Conservation (phyloP, 2,888 invertebrate species). For the Nomada flava region DNA sequence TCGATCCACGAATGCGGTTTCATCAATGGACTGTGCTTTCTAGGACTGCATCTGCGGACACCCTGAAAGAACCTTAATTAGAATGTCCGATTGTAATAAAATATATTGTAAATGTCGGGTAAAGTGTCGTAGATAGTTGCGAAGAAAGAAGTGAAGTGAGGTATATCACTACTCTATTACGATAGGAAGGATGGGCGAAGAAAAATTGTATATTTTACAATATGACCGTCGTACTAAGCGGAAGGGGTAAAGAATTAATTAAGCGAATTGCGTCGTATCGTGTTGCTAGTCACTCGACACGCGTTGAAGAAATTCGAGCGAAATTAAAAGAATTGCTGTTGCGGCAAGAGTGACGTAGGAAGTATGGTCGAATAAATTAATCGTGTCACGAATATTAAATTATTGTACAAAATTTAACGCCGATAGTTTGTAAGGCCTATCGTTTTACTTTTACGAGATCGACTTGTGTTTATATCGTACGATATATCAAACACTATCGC, state of each 20-base stretch:
- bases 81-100: conserved; percentile 67
- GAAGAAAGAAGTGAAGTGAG: conserved; percentile 4
- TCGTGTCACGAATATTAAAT: conserved; percentile 68
- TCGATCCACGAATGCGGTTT: background rate
- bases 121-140: conserved; percentile 63
- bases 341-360: conserved; percentile 21
- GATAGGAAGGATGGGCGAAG: conserved; percentile 25
- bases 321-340: conserved; percentile 13
- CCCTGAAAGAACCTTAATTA: conserved; percentile 30
- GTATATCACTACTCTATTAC: conserved; percentile 35
- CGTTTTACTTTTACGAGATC: conserved; percentile 55
- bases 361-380: conserved; percentile 64
- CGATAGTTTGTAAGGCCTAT: conserved; percentile 71
- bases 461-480: conserved; percentile 49
- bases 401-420: conserved; percentile 75
- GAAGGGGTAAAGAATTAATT: conserved; percentile 24
- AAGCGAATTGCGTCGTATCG: conserved; percentile 59
- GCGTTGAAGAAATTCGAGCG: background rate
- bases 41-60: conserved; percentile 32
- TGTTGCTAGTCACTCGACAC: conserved; percentile 74
- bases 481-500: conserved; percentile 45
- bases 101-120: conserved; percentile 69
- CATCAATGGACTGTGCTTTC: background rate
- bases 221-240: conserved; percentile 59
- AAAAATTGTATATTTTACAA: conserved; percentile 70